Evolutionary conservation across 1,140 invertebrate species (phyloP).

Genomic region (Chionoecetes opilio): DNA sequence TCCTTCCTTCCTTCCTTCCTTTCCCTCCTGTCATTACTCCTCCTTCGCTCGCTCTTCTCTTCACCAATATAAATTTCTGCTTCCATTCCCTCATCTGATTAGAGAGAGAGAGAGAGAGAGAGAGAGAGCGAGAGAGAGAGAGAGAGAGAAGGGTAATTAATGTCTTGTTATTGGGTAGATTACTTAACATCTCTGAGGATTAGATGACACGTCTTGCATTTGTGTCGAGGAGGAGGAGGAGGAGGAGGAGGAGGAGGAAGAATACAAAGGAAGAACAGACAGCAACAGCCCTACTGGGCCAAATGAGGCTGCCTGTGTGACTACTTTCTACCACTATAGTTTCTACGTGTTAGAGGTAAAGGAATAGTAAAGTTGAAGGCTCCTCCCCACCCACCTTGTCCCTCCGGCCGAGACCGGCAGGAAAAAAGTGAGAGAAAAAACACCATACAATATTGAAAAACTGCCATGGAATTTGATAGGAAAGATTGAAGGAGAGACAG

Average conservation of each 20-base stretch:
- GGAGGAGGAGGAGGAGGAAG: not conserved
- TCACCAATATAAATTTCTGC: not conserved
- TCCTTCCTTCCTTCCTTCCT: not conserved
- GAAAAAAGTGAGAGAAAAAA: too few species aligned
- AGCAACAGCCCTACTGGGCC: too few species aligned
- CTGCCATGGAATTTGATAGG: too few species aligned
- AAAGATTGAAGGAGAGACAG: too few species aligned
- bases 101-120: conserved; percentile 16
- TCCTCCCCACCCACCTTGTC: too few species aligned
- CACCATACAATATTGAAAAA: too few species aligned
- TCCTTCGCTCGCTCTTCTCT: not conserved
- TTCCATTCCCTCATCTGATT: not conserved
- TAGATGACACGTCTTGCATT: not conserved
- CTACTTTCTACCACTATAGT: too few species aligned
- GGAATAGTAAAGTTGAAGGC: too few species aligned
- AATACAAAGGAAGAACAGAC: too few species aligned
- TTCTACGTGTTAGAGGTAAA: too few species aligned
- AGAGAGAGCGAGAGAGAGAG: conserved; percentile 12
- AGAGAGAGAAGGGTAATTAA: not conserved
- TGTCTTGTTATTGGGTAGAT: not conserved
- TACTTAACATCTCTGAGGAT: not conserved
- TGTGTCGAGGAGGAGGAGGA: not conserved
- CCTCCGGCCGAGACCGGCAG: too few species aligned
- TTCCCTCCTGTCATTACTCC: not conserved
- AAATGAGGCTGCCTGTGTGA: too few species aligned